These are phyloP conservation scores for Ptilorrhoa leucosticta DNA, from an alignment of 2,113 vertebrate genomes.

Conservation along the genomic window DNA sequence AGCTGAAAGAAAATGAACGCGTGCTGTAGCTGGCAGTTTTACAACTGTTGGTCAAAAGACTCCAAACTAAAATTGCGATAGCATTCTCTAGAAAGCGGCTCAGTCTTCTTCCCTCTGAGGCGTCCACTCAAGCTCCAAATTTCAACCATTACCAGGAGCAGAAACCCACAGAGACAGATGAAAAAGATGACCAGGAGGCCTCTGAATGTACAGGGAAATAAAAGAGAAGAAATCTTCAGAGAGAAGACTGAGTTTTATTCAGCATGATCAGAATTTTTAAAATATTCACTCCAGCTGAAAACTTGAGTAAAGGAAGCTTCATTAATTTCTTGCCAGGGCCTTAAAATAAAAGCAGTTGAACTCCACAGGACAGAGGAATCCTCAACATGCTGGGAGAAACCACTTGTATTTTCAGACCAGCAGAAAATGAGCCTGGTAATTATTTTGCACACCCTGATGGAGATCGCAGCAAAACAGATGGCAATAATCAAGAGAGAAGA, in stretches of 20 bases:
- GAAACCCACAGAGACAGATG: background rate
- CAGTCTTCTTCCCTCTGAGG: background rate
- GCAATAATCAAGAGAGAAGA: background rate
- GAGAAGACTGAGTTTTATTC: background rate
- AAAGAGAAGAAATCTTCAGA: background rate
- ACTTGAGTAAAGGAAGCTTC: background rate
- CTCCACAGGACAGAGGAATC: background rate
- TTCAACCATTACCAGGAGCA: background rate
- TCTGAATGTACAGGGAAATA: background rate
- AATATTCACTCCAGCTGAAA: background rate
- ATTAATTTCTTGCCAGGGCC: background rate
- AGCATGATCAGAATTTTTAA: background rate
- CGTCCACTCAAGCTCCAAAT: rapidly evolving
- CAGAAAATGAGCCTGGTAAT: background rate
- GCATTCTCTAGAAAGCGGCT: background rate
- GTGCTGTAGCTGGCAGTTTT: background rate
- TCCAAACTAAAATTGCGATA: background rate
- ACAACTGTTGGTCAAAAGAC: background rate
- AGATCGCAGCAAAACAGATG: background rate
- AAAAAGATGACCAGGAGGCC: background rate
- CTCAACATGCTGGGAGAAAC: background rate
- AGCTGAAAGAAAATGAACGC: background rate
- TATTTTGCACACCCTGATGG: background rate
- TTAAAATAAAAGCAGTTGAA: background rate
- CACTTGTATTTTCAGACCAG: background rate